phyloP scores from a whole-genome alignment of 2,797 vertebrate species.

The Chaetophractus vellerosus region DNA sequence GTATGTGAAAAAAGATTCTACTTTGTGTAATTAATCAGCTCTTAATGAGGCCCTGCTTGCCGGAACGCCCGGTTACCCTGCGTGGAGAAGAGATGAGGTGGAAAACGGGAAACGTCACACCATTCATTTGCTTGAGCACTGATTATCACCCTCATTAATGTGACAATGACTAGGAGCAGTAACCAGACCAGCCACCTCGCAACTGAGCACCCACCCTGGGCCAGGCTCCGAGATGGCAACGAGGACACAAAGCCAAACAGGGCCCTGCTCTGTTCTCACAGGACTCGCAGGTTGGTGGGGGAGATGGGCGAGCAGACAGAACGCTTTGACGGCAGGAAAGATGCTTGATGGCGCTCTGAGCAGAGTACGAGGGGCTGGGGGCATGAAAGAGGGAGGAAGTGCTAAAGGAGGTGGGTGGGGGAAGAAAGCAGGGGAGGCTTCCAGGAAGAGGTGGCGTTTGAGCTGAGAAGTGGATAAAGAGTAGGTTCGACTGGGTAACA shows the following conservation, averaged over 20 bases:
- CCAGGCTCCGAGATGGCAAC: not conserved
- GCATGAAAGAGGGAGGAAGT: not conserved
- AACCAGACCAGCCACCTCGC: not conserved
- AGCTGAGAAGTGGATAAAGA: not conserved
- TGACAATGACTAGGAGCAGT: constrained; percentile 23
- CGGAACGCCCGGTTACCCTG: not conserved
- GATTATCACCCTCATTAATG: constrained; percentile 7
- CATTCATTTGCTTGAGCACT: not conserved
- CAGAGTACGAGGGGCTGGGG: not conserved
- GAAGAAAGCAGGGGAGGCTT: constrained; percentile 13
- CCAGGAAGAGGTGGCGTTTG: not conserved
- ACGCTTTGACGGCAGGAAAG: not conserved
- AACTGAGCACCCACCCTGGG: rapidly evolving
- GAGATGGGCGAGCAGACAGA: not conserved
- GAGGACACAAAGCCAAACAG: not conserved
- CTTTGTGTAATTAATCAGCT: constrained; percentile 59
- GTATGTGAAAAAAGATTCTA: constrained; percentile 39
- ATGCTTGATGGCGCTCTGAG: not conserved
- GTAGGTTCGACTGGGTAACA: not conserved
- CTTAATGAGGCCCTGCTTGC: constrained; percentile 57
- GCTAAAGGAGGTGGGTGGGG: not conserved
- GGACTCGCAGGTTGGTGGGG: not conserved
- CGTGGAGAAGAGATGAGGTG: not conserved
- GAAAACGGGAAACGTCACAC: not conserved
- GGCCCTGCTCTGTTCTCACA: not conserved